Conservation (phyloP, 2,888 invertebrate genomes). For the Acanthococcus lagerstroemiae region DNA sequence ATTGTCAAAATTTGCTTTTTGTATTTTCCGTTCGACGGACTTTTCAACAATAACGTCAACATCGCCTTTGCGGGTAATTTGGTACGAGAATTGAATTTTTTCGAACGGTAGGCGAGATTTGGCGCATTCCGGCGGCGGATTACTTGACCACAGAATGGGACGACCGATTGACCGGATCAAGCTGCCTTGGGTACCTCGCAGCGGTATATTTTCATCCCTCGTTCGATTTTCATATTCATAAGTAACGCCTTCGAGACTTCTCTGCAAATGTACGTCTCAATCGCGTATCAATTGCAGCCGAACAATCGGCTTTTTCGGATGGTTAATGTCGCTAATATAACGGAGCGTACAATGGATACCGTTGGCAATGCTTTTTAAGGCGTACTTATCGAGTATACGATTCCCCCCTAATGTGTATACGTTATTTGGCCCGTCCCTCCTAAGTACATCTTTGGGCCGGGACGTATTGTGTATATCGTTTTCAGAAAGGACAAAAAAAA, state of each 20-base stretch:
- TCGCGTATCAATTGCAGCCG: constrained; percentile 29
- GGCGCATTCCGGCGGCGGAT: no score
- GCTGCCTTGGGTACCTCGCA: not conserved
- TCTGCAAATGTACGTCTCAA: constrained; percentile 3
- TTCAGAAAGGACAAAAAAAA: not conserved
- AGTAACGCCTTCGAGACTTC: not conserved
- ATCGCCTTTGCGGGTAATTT: not conserved
- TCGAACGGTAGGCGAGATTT: no score
- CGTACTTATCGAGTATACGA: not conserved
- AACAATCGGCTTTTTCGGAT: no score
- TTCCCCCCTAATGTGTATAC: not conserved
- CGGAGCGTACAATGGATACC: not conserved
- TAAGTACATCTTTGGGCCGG: not conserved
- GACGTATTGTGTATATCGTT: not conserved
- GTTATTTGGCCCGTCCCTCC: not conserved
- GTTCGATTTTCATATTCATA: not conserved
- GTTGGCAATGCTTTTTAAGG: not conserved
- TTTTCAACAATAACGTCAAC: not conserved
- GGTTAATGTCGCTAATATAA: not conserved
- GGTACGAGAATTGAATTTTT: no score
- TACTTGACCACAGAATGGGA: not conserved
- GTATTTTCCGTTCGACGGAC: not conserved
- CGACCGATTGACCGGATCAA: not conserved
- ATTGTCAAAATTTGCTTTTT: constrained; percentile 21
- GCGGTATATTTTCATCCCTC: not conserved